These are phyloP conservation scores for Saccostrea echinata DNA, from an alignment of 1,140 invertebrate genomes.

Conservation along the genomic window DNA sequence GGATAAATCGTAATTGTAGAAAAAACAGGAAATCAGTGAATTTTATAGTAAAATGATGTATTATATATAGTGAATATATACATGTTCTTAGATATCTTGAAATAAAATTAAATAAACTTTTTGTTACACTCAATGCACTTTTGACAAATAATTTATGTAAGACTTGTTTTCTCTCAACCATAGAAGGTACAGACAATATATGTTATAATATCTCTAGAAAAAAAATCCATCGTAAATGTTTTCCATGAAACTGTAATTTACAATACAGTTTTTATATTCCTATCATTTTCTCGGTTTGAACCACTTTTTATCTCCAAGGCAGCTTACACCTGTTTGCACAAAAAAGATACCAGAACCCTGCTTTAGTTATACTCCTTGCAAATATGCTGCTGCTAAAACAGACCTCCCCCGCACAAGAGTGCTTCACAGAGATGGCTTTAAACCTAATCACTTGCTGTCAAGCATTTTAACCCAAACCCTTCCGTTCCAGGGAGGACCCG, in stretches of 20 bases:
- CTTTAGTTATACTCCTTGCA: background rate
- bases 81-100: too few relatives aligned
- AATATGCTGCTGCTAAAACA: background rate
- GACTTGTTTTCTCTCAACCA: too few relatives aligned
- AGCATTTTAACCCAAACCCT: slow-evolving; percentile 1
- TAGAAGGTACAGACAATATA: too few relatives aligned
- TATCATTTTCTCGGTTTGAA: background rate
- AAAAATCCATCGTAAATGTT: background rate
- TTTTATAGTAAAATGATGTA: too few relatives aligned
- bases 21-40: too few relatives aligned
- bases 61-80: too few relatives aligned
- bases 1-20: too few relatives aligned
- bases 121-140: too few relatives aligned
- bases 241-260: background rate
- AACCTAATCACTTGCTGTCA: background rate
- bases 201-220: background rate
- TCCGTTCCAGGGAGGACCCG: background rate
- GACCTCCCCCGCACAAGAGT: background rate
- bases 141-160: too few relatives aligned
- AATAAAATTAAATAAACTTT: too few relatives aligned
- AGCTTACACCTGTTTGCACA: background rate
- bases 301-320: background rate
- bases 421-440: background rate
- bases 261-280: background rate
- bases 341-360: background rate